Percentiles rank a stretch among this genome's conserved stretches.
These are phyloP conservation scores for Strigamia transsilvanica DNA, from an alignment of 2,888 invertebrate species.

Conservation along the genomic window DNA sequence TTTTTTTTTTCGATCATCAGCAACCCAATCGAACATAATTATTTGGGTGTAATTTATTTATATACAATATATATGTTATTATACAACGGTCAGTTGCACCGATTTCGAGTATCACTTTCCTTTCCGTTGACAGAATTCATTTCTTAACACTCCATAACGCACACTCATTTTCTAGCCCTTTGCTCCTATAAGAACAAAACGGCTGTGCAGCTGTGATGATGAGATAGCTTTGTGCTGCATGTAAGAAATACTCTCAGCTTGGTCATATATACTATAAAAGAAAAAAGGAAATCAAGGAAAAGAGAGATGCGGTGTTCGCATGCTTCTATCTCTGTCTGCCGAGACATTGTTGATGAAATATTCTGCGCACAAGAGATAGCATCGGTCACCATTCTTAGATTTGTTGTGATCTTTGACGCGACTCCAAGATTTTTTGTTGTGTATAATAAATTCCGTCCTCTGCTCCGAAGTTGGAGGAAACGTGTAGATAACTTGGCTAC, in stretches of 20 bases:
- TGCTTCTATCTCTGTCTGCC: slow-evolving; percentile 23
- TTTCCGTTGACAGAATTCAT: slow-evolving; percentile 47
- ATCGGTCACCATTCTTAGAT: slow-evolving; percentile 23
- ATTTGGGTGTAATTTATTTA: not conserved
- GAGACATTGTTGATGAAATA: slow-evolving; percentile 35
- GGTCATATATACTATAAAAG: not conserved
- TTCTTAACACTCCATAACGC: slow-evolving; percentile 47
- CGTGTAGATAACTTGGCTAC: not conserved
- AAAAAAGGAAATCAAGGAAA: not conserved
- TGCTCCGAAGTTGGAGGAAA: not conserved
- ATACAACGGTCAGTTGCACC: slow-evolving; percentile 12
- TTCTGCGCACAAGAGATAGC: slow-evolving; percentile 30
- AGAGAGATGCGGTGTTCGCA: not conserved
- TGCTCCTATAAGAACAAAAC: slow-evolving; percentile 39
- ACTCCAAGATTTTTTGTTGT: not conserved
- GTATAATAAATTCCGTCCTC: not conserved
- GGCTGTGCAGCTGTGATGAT: slow-evolving; percentile 43
- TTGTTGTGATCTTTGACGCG: slow-evolving; percentile 37
- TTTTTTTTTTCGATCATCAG: not conserved
- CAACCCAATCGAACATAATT: slow-evolving; percentile 1
- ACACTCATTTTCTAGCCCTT: slow-evolving; percentile 41
- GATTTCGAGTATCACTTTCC: slow-evolving; percentile 37
- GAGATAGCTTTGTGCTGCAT: slow-evolving; percentile 37
- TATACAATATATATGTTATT: not conserved
- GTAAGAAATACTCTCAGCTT: slow-evolving; percentile 26